These are phyloP conservation scores for Pica pica DNA, from an alignment of 2,113 vertebrate genomes.

Conservation along the genomic window DNA sequence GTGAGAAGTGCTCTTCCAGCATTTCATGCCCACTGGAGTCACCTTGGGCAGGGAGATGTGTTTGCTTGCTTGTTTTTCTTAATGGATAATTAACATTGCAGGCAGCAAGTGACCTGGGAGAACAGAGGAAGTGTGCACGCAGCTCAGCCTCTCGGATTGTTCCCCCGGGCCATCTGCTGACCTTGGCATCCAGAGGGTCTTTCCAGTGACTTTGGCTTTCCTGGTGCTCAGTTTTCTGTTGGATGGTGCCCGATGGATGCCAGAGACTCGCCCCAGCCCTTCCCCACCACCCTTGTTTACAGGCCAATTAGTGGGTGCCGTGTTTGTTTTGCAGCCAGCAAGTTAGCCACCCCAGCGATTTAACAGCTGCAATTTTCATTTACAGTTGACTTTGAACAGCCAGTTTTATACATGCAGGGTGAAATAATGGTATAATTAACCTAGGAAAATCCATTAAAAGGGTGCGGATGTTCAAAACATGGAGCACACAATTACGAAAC, in stretches of 20 bases:
- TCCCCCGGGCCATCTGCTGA: not conserved
- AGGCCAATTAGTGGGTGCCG: slow-evolving; percentile 48
- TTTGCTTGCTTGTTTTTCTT: not conserved
- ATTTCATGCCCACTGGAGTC: not conserved
- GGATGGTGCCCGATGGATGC: not conserved
- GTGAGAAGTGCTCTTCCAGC: not conserved
- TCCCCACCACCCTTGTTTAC: not conserved
- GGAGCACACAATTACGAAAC: slow-evolving; percentile 28
- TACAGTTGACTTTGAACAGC: slow-evolving; percentile 55
- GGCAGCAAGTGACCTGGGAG: not conserved
- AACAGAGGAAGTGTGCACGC: not conserved
- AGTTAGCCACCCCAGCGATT: slow-evolving; percentile 18
- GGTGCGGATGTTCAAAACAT: slow-evolving; percentile 11
- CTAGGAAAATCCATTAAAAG: slow-evolving; percentile 62
- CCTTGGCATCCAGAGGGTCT: not conserved
- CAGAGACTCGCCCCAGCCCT: not conserved
- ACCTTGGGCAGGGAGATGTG: not conserved
- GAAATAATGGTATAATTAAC: slow-evolving; percentile 59
- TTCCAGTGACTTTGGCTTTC: not conserved
- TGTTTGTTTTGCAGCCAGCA: slow-evolving; percentile 34
- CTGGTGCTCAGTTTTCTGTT: not conserved
- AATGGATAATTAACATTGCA: slow-evolving; percentile 46
- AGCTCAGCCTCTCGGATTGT: not conserved
- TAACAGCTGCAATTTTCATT: slow-evolving; percentile 54
- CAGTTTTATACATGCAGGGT: slow-evolving; percentile 7